phyloP scores from a whole-genome alignment of 1,140 invertebrate genomes.

The Apis mellifera region Amel_HAv3.1 CM009931.2:7995501-7996000 shows the following conservation, averaged over 20 bases:
- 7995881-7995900: constrained; percentile 1
- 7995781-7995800: too few relatives aligned
- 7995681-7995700: too few relatives aligned
- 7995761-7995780: too few relatives aligned
- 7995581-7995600: background rate
- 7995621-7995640: too few relatives aligned
- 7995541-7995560: background rate
- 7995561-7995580: background rate
- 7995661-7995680: too few relatives aligned
- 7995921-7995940: background rate
- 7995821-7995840: background rate
- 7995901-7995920: background rate
- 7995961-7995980: background rate
- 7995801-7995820: too few relatives aligned
- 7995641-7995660: too few relatives aligned
- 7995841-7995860: background rate
- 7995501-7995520: constrained; percentile 3
- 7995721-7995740: too few relatives aligned
- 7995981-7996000: too few relatives aligned
- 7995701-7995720: too few relatives aligned
- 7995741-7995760: too few relatives aligned
- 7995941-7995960: background rate
- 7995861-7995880: background rate
- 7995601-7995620: too few relatives aligned
- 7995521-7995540: constrained; percentile 5